These are phyloP conservation scores for Zenarchopterus dispar DNA, from an alignment of 2,797 vertebrate species.

Conservation along the genomic window DNA sequence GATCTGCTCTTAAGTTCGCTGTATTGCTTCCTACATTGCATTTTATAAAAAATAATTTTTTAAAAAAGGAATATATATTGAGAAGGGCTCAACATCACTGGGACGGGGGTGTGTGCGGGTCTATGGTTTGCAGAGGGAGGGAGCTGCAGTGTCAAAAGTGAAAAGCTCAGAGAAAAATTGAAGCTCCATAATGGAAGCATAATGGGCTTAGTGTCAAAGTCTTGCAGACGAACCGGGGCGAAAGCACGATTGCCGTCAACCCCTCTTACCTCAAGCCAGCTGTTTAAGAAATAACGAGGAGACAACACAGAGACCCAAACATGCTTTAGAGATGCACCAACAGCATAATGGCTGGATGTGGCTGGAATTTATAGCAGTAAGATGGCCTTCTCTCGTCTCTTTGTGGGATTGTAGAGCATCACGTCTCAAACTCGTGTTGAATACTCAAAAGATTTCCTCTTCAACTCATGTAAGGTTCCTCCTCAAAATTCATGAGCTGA, in stretches of 20 bases:
- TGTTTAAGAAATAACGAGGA: conserved; percentile 74
- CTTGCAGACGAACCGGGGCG: conserved; percentile 72
- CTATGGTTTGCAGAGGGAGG: conserved; percentile 70
- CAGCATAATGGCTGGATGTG: conserved; percentile 74
- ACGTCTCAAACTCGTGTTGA: conserved; percentile 58
- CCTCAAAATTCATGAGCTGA: conserved; percentile 44
- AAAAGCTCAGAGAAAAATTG: conserved; percentile 82
- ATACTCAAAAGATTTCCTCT: conserved; percentile 67
- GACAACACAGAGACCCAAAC: conserved; percentile 72
- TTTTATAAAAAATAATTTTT: neutral
- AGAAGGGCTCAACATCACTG: conserved; percentile 43
- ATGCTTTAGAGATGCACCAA: conserved; percentile 72
- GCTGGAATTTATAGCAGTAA: conserved; percentile 70
- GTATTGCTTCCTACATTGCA: conserved; percentile 56
- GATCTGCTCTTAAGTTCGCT: conserved; percentile 33
- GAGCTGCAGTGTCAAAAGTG: conserved; percentile 81
- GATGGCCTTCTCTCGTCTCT: conserved; percentile 57
- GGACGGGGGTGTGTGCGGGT: conserved; percentile 43
- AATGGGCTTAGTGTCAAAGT: conserved; percentile 87
- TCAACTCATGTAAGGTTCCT: conserved; percentile 27
- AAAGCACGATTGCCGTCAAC: conserved; percentile 72
- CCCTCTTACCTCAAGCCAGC: conserved; percentile 70
- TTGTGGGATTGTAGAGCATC: conserved; percentile 69
- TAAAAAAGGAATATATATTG: conserved; percentile 74
- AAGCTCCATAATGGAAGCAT: conserved; percentile 85